Percentiles rank a stretch among this genome's conserved stretches.
Evolutionary conservation across 2,888 invertebrate species (phyloP).

Genomic region (Drosophila robusta): DNA sequence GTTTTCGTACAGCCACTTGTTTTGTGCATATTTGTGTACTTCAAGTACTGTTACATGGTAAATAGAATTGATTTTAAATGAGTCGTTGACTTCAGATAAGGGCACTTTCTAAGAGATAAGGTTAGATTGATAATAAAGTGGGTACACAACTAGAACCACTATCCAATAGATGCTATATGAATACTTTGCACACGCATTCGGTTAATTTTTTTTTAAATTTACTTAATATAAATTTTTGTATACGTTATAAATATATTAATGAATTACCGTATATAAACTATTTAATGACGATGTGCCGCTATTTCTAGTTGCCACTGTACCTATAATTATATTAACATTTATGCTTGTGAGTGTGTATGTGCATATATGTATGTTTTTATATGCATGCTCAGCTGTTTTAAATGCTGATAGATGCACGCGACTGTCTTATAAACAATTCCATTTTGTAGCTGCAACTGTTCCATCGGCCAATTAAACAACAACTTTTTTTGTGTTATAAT

Average conservation of each 20-base stretch:
- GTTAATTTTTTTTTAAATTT: background rate
- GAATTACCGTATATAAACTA: no score
- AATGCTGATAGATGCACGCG: conserved; percentile 32
- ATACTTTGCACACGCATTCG: background rate
- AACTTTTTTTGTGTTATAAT: background rate
- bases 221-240: background rate
- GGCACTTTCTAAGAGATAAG: conserved; percentile 4
- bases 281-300: no score
- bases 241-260: background rate
- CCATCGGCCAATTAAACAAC: conserved; percentile 15
- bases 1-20: background rate
- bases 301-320: conserved; percentile 17
- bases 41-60: background rate
- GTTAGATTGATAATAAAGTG: background rate
- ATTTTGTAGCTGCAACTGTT: conserved; percentile 19
- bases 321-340: background rate
- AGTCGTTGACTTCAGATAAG: conserved; percentile 3
- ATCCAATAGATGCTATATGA: background rate
- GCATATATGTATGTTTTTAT: background rate
- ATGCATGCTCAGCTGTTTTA: conserved; percentile 41
- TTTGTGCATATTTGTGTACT: background rate
- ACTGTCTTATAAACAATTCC: conserved; percentile 22
- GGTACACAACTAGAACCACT: no score
- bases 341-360: background rate
- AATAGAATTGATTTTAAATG: background rate